Base-by-base conservation (phyloP, 2,797 vertebrate genomes). In the Graptemys geographica region DNA sequence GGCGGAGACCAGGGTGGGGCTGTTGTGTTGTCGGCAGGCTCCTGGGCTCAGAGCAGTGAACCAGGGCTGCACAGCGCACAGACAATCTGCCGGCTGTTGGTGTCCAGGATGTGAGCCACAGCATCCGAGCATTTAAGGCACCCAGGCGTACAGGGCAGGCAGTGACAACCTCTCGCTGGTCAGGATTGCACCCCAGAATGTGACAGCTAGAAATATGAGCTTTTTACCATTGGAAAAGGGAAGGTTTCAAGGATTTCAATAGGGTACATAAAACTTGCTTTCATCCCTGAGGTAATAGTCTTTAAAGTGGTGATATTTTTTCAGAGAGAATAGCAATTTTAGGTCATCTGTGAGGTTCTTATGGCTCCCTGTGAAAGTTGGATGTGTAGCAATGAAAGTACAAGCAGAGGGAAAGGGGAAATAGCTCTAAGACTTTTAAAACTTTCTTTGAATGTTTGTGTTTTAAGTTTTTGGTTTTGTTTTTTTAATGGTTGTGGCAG, bases 401-500 rank as follows among this genome's bases (percentile, higher is more conserved):
- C 80, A 49, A 69, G 7, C 9, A 49, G 11, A 2, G 86, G 1
- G 53, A 57, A 89, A 86, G 12, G 69, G 12, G 74, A 78, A 57
- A 27, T 44, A 83, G 8, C 2, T 85, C 3, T 89, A 41, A 1
- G 3, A 81, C 33, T 51, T 49, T 76, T 27, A 0, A 1, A 15
- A 81, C 56, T 49, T n/a, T 1, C 0, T 84, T 57, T 0, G 28
- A 56, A 27, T 56, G 23, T 56, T 23, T 56, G 21, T 56, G 55
- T 56, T 56, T 25, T 25, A 56, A 56, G 53, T 19, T 21, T 55
- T 55, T 53, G 52, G 55, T 56, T 56, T 56, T 74, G 84, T 53
- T 0, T 51, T 93, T 72, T 92, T 81, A 69, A 28, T 72, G 31
- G 83, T n/a, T 90, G 25, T 44, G 47, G 10, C 86, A 94, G 23